Conservation (phyloP, 1,140 invertebrate species). For the Whitmania pigra region DNA sequence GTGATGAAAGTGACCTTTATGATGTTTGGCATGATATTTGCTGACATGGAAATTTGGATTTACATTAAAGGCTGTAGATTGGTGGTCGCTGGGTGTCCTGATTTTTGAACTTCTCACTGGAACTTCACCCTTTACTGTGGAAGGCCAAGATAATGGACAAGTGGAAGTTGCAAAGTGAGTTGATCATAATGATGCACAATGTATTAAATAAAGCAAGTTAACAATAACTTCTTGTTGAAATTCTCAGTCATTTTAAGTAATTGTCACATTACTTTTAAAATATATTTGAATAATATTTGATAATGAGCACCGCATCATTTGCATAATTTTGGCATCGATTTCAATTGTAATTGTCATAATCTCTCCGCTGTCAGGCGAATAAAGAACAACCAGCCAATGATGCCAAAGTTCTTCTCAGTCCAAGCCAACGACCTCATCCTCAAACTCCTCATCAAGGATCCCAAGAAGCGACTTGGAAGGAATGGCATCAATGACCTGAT, state of each 20-base stretch:
- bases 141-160: constrained; percentile 79
- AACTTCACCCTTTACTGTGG: constrained; percentile 89
- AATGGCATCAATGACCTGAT: constrained; percentile 77
- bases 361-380: constrained; percentile 50
- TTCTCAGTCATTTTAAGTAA: no score
- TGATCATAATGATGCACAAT: background rate
- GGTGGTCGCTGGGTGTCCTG: constrained; percentile 94
- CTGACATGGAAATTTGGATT: background rate
- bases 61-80: constrained; percentile 70
- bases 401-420: constrained; percentile 57
- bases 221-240: no score
- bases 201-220: no score
- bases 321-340: no score
- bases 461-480: constrained; percentile 57
- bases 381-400: constrained; percentile 67
- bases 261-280: no score
- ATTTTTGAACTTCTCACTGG: constrained; percentile 93
- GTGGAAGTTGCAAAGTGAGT: constrained; percentile 72
- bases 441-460: constrained; percentile 74
- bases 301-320: no score
- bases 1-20: background rate
- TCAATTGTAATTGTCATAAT: no score
- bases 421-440: constrained; percentile 55
- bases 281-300: no score
- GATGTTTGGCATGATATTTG: background rate